Conservation (phyloP, 2,888 invertebrate species). For the Dioctria linearis region DNA sequence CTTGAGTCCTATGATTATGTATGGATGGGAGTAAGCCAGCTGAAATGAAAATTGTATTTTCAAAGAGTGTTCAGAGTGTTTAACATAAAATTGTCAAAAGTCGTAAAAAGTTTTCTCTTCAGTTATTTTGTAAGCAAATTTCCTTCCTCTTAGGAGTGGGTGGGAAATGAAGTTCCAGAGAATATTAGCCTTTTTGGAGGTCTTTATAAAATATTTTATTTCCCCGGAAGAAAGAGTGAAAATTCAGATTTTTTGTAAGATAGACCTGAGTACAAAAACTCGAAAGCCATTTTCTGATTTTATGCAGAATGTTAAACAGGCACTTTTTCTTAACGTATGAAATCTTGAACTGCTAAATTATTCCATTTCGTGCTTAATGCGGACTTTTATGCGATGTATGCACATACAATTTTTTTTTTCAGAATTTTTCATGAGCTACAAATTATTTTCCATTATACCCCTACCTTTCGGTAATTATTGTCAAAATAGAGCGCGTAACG, state of each 20-base stretch:
- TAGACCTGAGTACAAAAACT: background rate
- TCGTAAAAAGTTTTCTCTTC: background rate
- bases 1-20: background rate
- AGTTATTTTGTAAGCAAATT: background rate
- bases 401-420: too few relatives aligned
- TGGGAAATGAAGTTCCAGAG: background rate
- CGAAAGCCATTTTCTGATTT: slow-evolving; percentile 14
- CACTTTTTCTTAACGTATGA: background rate
- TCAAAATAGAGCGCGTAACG: too few relatives aligned
- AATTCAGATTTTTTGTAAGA: background rate
- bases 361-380: background rate
- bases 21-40: background rate
- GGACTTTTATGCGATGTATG: too few relatives aligned
- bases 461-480: too few relatives aligned
- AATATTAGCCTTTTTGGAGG: background rate
- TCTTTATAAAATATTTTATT: background rate
- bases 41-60: slow-evolving; percentile 12
- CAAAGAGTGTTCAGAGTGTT: background rate
- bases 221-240: background rate
- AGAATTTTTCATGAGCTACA: too few relatives aligned
- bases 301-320: slow-evolving; percentile 4
- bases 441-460: too few relatives aligned
- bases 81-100: slow-evolving; percentile 11
- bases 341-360: background rate
- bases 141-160: background rate